Percentiles rank a stretch among this genome's conserved stretches.
Evolutionary conservation across 2,113 vertebrate species (phyloP).

Genomic region (Vidua chalybeata): DNA sequence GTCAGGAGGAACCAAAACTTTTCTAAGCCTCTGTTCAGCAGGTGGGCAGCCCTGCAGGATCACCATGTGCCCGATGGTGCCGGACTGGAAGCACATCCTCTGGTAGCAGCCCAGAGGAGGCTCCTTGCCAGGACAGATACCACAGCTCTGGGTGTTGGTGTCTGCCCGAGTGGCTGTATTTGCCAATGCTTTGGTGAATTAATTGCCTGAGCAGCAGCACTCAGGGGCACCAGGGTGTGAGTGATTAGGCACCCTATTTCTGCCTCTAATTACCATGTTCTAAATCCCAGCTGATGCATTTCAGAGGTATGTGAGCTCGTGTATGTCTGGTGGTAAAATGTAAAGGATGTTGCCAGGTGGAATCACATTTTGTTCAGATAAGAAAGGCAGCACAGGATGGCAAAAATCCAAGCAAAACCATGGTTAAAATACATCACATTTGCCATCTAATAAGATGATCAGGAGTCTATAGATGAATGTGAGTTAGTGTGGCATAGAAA

Average conservation of each 20-base stretch:
- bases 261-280: slow-evolving; percentile 53
- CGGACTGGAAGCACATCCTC: background rate
- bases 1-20: background rate
- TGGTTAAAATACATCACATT: background rate
- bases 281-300: slow-evolving; percentile 36
- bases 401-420: background rate
- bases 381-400: background rate
- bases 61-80: fast-evolving
- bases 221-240: slow-evolving; percentile 27
- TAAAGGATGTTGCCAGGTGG: background rate
- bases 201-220: slow-evolving; percentile 58
- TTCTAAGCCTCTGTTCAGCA: background rate
- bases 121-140: background rate
- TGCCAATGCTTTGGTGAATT: slow-evolving; percentile 39
- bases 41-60: background rate
- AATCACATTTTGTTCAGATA: background rate
- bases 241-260: slow-evolving; percentile 63
- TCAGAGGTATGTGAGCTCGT: background rate
- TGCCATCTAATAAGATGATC: background rate
- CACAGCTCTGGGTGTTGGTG: background rate
- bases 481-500: background rate
- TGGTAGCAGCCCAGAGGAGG: background rate
- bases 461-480: background rate
- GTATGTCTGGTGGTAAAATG: background rate
- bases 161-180: background rate